Evolutionary conservation across 2,888 invertebrate genomes (phyloP), one percentile per base, ranked within the genome.

Genomic region (Brachyptera putata): DNA sequence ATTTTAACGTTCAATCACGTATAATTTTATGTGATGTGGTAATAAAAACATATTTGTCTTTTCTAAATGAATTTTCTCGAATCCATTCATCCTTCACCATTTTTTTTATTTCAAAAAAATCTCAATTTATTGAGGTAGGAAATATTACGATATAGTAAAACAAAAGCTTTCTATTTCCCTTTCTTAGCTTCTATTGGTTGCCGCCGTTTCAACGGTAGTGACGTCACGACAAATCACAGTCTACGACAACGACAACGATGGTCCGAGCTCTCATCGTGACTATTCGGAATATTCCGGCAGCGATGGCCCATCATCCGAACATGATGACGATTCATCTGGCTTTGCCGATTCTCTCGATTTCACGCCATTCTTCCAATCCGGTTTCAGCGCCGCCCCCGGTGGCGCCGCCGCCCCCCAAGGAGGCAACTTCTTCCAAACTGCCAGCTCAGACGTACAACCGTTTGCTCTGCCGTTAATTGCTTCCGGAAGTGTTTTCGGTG

Each of bases 341-440:
- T 80, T 78, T 67, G 79, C 80, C 22, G 75, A 77, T 63, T 78
- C 81, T 13, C 72, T 80, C 69, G 82, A 82, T 71, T 83, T 81
- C 68, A 75, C 76, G 9, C 74, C 78, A n/a, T 75, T 82, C 68
- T 80, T 82, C 65, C 72, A 75, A 56, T 73, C 73, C 61, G 77
- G 79, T 41, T 62, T 64, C n/a, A 56, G 61, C 1, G 64, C 57
- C 1, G 49, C 61, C 11, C 60, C 62, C 24, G 61, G 64, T 5
- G 58, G 60, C 24, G 55, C 60, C 21, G 63, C 55, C 2, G 61
- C 63, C 30, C 65, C 64, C 30, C 9, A 14, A 0, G 22, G 26
- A 34, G 36, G 34, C 24, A 66, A 64, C 56, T 65, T 68, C 66
- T 68, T 67, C 66, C 56, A 58, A 63, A 57, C 68, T 61, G n/a